phyloP scores from a whole-genome alignment of 1,140 invertebrate species.

The Sweltsa coloradensis region DNA sequence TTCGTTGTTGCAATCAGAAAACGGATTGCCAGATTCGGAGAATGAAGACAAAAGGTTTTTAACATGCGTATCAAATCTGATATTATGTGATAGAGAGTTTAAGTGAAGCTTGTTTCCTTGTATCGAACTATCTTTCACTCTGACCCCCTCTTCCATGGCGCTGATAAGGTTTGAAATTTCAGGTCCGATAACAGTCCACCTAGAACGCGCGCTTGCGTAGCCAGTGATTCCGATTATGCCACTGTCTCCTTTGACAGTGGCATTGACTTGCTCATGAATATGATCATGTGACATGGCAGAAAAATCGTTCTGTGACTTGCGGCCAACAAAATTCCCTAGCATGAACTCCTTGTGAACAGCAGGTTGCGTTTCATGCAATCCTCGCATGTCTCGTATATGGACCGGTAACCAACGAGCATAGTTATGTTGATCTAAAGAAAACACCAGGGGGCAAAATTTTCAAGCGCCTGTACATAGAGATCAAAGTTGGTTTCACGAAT shows the following conservation, averaged over 20 bases:
- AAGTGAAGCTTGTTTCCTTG: too few species aligned
- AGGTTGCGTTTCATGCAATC: not conserved
- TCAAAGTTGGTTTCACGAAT: constrained; percentile 5
- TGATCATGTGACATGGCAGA: constrained; percentile 16
- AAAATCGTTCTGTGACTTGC: constrained; percentile 12
- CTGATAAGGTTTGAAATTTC: constrained; percentile 1
- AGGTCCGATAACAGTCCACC: constrained; percentile 11
- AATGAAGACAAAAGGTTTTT: too few species aligned
- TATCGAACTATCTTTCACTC: too few species aligned
- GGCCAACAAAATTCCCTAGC: constrained; percentile 8
- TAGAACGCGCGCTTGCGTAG: constrained; percentile 5
- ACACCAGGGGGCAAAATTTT: constrained; percentile 11
- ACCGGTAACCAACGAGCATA: constrained; percentile 14
- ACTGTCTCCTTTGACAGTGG: constrained; percentile 11
- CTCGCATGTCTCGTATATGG: constrained; percentile 10
- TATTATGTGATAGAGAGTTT: too few species aligned
- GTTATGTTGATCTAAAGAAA: constrained; percentile 10
- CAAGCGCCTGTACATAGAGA: constrained; percentile 1
- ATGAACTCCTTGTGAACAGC: constrained; percentile 5
- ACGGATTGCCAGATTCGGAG: too few species aligned
- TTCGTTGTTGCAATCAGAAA: too few species aligned
- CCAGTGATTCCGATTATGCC: constrained; percentile 11
- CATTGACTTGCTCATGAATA: constrained; percentile 17
- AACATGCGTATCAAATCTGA: too few species aligned
- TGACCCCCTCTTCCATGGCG: not conserved